Evolutionary conservation across 2,113 vertebrate genomes (phyloP).

Genomic region (Pluvianellus socialis): DNA sequence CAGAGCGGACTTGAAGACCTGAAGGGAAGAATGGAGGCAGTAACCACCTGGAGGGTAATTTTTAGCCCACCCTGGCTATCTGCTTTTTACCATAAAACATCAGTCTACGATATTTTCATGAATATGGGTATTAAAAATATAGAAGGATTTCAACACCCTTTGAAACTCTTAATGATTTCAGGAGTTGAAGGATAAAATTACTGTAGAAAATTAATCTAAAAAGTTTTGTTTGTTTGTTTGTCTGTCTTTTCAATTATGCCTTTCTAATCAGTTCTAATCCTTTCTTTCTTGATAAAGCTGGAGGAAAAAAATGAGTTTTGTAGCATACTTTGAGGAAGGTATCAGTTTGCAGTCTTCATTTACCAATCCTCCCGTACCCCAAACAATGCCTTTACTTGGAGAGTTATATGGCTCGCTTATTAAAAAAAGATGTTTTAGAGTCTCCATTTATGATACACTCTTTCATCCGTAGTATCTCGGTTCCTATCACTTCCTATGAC

Average conservation of each 20-base stretch:
- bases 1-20: not conserved
- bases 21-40: not conserved
- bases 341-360: not conserved
- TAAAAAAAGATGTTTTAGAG: not conserved
- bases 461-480: not conserved
- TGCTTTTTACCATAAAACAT: not conserved
- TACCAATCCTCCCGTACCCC: not conserved
- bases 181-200: not conserved
- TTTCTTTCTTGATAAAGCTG: not conserved
- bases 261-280: not conserved
- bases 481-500: not conserved
- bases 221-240: not conserved
- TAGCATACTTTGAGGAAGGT: not conserved
- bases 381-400: not conserved
- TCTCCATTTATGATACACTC: not conserved
- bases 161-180: not conserved
- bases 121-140: not conserved
- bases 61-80: not conserved
- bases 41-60: not conserved
- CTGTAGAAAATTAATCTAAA: not conserved
- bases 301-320: not conserved
- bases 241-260: not conserved
- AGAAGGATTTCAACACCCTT: not conserved
- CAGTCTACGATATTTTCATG: not conserved
- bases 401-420: not conserved